These are phyloP conservation scores for Litocranius walleri DNA, from an alignment of 2,113 vertebrate genomes.

Conservation along the genomic window DNA sequence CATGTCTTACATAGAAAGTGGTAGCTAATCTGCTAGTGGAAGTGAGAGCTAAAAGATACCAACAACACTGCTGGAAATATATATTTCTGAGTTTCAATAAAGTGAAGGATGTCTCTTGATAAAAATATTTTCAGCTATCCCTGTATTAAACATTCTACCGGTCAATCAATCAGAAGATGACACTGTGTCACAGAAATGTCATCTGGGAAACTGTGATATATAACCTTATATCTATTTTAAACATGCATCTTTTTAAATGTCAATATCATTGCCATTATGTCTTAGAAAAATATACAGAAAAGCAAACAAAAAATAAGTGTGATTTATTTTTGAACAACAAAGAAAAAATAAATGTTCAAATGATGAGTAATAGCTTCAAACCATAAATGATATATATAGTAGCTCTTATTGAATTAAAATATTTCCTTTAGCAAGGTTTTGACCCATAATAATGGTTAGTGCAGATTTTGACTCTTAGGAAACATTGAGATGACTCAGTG, in stretches of 20 bases:
- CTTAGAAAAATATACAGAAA: not conserved
- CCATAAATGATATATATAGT: not conserved
- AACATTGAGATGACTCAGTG: not conserved
- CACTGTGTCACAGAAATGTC: conserved; percentile 22
- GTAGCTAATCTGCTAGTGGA: not conserved
- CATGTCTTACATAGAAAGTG: not conserved
- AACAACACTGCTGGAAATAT: not conserved
- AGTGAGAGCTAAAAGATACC: not conserved
- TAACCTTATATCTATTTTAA: not conserved
- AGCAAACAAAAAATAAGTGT: not conserved
- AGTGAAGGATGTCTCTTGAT: not conserved
- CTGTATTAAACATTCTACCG: conserved; percentile 3
- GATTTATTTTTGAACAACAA: not conserved
- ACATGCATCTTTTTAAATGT: not conserved
- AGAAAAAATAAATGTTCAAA: not conserved
- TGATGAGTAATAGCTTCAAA: not conserved
- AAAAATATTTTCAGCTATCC: conserved; percentile 43
- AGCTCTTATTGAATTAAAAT: not conserved
- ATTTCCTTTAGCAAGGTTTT: not conserved
- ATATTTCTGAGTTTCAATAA: not conserved
- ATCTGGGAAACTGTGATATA: not conserved
- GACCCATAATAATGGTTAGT: not conserved
- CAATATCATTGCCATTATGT: not conserved
- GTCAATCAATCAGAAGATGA: conserved; percentile 37
- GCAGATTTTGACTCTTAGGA: not conserved